Base-by-base conservation (phyloP, 2,888 invertebrate species). In the Acholoe squamosa region DNA sequence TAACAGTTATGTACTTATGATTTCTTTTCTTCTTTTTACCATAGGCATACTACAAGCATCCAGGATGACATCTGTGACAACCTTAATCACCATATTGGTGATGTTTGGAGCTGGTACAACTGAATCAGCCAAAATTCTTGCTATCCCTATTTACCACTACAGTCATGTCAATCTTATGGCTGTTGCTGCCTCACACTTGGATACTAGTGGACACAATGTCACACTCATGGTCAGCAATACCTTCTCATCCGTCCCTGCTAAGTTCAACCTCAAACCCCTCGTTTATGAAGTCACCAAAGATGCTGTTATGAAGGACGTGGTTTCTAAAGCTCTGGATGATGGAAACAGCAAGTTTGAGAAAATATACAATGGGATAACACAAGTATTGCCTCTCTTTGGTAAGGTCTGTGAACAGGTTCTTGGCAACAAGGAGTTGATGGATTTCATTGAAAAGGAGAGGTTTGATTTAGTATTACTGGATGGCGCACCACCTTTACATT, bases 401-500 rank as follows among this genome's bases (percentile, higher is more conserved):
- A 31, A 43, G 33, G 80, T 51, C 3, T 86, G 52, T 86, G 86
- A 86, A 7, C 19, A 31, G 28, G 54, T 86, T 12, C 16, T 86
- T n/a, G 52, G 54, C 25, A 86, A 52, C 52, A 25, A 86, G 25
- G 22, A 86, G 3, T 25, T 89, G 16, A 89, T 71, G 76, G 77
- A 16, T 28, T 31, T 34, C 19, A 89, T 89, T 12, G 34, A 67
- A 10, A 34, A 34, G n/a, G 33, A 89, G 51, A 71, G 76, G 19
- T 89, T 89, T 76, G 76, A 89, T 43, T 12, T 89, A 10, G 71
- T 76, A 5, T 10, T 89, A 34, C 7, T 71, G 14, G 89, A 89
- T 67, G 89, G 89, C 22, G 89, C 51, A 5, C 67, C 31, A 12
- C 12, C n/a, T 5, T 3, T 71, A 0, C 25, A 51, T 19, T 89